Evolutionary conservation across 2,888 invertebrate genomes (phyloP), one percentile per base, ranked within the genome.

Genomic region (Tricholauxania praeusta): DNA sequence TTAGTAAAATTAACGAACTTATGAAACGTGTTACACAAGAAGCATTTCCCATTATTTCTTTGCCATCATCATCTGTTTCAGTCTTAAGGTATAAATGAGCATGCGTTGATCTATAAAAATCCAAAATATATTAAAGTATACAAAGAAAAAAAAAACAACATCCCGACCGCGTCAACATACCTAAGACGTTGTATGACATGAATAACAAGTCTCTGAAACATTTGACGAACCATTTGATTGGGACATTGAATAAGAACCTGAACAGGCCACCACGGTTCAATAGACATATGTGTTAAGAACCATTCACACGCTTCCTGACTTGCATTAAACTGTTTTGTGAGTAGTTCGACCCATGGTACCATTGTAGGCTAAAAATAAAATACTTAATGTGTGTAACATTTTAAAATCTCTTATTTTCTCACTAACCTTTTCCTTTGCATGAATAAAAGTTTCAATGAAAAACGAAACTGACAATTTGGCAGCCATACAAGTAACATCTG

Each of bases 391-490:
- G 7, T 39, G 39, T 39, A 10, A 39, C 7, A 39, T 10, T 57
- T 1, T 57, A 53, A 17, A 57, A 28, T 57, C 3, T 57, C 12
- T 12, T 57, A 3, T 22, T 4, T 57, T 57, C 17, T 6, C 1
- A 57, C 39, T 62, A 85, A 94, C 94, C 91, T 97, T 98, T 87
- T 98, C 98, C 87, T 97, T 97, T 62, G 98, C 96, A 86, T 98
- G 98, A 83, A 98, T 97, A 82, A 97, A 95, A 0, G 97, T 97
- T 88, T 98, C 98, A 77, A 98, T 93, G 81, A 98, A 97, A 88
- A 98, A 98, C 0, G 97, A 96, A 0, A 96, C 95, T 1, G 96
- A 95, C 14, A 98, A 89, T 80, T 96, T 93, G 1, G 96, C 94
- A 0, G 96, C 94, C 80, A 94, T 91, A 82, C 96, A 93, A 0